Evolutionary conservation across 2,797 vertebrate genomes (phyloP).

Genomic region (Tapirus indicus): DNA sequence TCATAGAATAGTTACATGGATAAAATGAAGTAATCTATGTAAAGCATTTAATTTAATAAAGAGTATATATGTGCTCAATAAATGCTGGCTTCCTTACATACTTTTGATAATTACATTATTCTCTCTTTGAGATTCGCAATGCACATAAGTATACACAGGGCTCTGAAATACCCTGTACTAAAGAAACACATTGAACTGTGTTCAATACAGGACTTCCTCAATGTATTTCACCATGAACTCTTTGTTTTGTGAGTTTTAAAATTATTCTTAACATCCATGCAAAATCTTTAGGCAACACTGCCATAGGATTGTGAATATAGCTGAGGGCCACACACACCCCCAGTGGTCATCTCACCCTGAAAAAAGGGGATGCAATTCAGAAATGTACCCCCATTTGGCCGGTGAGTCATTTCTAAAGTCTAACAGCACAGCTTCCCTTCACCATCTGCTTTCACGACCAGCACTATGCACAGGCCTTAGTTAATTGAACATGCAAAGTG

Average conservation of each 20-base stretch:
- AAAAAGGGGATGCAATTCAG: background rate
- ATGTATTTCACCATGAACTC: background rate
- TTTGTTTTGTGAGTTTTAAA: background rate
- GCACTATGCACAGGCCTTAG: background rate
- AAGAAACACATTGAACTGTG: background rate
- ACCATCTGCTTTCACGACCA: background rate
- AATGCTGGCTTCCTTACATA: background rate
- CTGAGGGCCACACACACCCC: background rate
- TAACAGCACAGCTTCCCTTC: background rate
- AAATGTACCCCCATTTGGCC: background rate
- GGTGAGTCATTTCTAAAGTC: background rate
- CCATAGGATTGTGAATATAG: background rate
- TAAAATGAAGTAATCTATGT: background rate
- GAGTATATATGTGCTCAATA: background rate
- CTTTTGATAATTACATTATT: background rate
- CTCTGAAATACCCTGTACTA: background rate
- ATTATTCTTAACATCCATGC: background rate
- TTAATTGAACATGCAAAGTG: conserved; percentile 34
- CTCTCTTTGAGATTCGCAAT: background rate
- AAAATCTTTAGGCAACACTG: background rate
- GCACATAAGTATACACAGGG: background rate
- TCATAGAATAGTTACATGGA: background rate
- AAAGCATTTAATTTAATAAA: background rate
- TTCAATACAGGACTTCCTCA: background rate
- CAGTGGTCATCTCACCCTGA: background rate